Evolutionary conservation across 2,888 invertebrate genomes (phyloP).

Genomic region (Hypomecis punctinalis): DNA sequence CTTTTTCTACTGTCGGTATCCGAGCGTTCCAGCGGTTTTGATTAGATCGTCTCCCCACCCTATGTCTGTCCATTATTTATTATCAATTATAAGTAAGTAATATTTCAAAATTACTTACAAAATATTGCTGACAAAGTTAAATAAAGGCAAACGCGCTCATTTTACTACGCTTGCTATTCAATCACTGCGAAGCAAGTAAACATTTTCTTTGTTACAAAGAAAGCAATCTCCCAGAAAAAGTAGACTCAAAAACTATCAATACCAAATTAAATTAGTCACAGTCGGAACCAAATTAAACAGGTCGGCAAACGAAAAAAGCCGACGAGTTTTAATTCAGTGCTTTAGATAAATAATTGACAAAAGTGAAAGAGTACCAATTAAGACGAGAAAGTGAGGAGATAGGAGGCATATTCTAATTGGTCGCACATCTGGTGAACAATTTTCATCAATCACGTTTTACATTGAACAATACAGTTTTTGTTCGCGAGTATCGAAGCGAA

Average conservation of each 20-base stretch:
- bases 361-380: slow-evolving; percentile 36
- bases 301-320: slow-evolving; percentile 11
- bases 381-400: slow-evolving; percentile 29
- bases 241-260: background rate
- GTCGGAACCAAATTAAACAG: slow-evolving; percentile 11
- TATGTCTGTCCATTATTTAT: too few relatives aligned
- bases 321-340: slow-evolving; percentile 12
- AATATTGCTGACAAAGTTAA: too few relatives aligned
- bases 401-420: slow-evolving; percentile 12
- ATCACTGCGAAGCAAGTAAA: too few relatives aligned
- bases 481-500: background rate
- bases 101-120: too few relatives aligned
- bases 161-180: too few relatives aligned
- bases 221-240: background rate
- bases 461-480: slow-evolving; percentile 2
- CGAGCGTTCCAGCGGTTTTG: too few relatives aligned
- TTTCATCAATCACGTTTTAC: slow-evolving; percentile 14
- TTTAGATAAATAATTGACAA: slow-evolving; percentile 26
- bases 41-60: too few relatives aligned
- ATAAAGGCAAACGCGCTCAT: too few relatives aligned
- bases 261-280: slow-evolving; percentile 9
- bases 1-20: too few relatives aligned
- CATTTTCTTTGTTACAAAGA: background rate
- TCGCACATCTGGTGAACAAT: slow-evolving; percentile 10
- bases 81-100: too few relatives aligned